Evolutionary conservation across 2,888 invertebrate species (phyloP), one percentile per base, ranked within the genome.

Genomic region (Zelleria hepariella): DNA sequence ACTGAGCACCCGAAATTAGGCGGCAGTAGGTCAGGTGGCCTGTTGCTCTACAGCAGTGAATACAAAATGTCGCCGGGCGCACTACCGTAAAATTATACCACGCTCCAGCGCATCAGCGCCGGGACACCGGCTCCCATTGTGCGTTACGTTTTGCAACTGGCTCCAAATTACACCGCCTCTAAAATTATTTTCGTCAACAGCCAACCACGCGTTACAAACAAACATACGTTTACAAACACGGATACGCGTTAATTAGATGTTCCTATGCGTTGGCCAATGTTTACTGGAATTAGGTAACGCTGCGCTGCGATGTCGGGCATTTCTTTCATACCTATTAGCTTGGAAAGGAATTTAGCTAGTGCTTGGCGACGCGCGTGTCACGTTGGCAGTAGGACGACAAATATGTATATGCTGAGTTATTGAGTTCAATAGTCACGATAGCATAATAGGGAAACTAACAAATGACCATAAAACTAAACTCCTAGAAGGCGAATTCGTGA

Each of bases 81-180:
- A 69, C 67, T 69, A 74, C 73, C 80, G 81, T 80, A 74, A 82
- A 83, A 83, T 83, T 77, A 71, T 68, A 70, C 68, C 70, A 77
- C 67, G 81, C 73, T 63, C 67, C 77, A 81, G 70, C 70, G 80
- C 72, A 65, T 67, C 42, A 26, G 61, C 66, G 63, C 66, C 78
- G 79, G 82, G 77, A 75, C 74, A 65, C 62, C 51, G 72, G 57
- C 62, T 62, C 57, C 75, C 71, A 79, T 80, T 75, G 77, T 74
- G 68, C 65, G 64, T 69, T 66, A 65, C 67, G 58, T 64, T 66
- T 59, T 55, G 61, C 61, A 61, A 61, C 54, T n/a, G 42, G 20
- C 26, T 26, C 21, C 7, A 52, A 58, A 51, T 52, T 51, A 23
- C 57, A 15, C 48, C 23, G 47, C 21, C 57, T 32, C 56, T 47